Base-by-base conservation (phyloP, 2,797 vertebrate species). In the Schizopygopsis malacanthus region DNA sequence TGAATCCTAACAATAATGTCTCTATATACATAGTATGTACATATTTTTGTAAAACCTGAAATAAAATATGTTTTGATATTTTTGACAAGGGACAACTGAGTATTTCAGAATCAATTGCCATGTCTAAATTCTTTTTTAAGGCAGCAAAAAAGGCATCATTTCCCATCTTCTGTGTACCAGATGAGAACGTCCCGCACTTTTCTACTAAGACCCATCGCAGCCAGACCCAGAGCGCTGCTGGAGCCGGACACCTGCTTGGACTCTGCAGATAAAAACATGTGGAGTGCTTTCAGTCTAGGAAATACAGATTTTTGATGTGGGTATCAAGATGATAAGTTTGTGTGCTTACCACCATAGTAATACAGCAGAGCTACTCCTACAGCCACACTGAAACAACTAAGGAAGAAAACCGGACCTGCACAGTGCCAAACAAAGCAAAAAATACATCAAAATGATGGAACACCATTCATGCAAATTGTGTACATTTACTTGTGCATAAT, bases 151-250 rank as follows among this genome's bases (percentile, higher is more conserved):
- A 20, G 2, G 3, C 9, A 45, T 79, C 25, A 85, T 50, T 79
- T 85, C 54, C 77, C 87, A 86, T 95, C 93, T 76, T 95, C 93
- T 1, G 93, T 90, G 93, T 95, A 95, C 93, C 95, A 96, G 85
- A 96, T 93, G 22, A 96, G 94, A 88, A 96, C 93, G 50, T 96
- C 95, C 50, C 91, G 90, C 50, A 95, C 94, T 86, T 92, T 95
- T 73, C 81, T 92, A 63, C 94, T 93, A 41, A 96, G 76, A 56
- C 95, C 95, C 39, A 96, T 92, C 37, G 95, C 93, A 2, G 95
- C 94, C 91, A 95, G 90, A 67, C 95, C 95, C 0, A 96, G 91
- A 16, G 92, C 91, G 52, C 90, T 91, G 88, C 94, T 95, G 47
- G 90, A 86, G 9, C 93, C 93, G 50, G 92, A 91, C 0, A 90